Percentiles rank a stretch among this genome's conserved stretches.
Evolutionary conservation across 2,797 vertebrate species (phyloP).

Genomic region (Myripristis jacobus): DNA sequence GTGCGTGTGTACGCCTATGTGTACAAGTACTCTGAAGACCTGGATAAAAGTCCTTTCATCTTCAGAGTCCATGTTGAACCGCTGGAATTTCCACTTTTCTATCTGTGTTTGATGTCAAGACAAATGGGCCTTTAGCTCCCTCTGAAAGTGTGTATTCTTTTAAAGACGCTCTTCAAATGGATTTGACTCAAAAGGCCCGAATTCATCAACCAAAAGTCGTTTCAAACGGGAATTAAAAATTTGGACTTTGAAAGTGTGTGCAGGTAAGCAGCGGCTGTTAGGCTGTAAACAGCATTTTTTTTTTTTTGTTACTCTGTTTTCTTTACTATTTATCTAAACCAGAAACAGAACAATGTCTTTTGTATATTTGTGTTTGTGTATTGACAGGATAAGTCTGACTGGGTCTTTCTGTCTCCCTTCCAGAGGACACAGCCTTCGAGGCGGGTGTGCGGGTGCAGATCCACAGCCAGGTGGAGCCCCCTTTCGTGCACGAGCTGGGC

Average conservation of each 20-base stretch:
- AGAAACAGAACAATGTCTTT: background rate
- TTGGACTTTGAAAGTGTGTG: background rate
- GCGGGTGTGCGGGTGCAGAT: conserved; percentile 98
- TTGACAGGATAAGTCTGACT: conserved; percentile 22
- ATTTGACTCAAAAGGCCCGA: conserved; percentile 32
- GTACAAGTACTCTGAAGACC: conserved; percentile 14
- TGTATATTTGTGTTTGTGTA: conserved; percentile 25
- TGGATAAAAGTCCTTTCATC: conserved; percentile 52
- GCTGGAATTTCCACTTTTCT: conserved; percentile 15
- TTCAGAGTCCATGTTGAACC: conserved; percentile 23
- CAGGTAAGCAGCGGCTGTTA: conserved; percentile 2
- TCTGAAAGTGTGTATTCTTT: conserved; percentile 22
- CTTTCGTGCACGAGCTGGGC: conserved; percentile 97
- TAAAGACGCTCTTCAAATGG: conserved; percentile 28
- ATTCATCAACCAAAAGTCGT: background rate
- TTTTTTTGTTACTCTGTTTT: conserved; percentile 14
- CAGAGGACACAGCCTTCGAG: conserved; percentile 98
- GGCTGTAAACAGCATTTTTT: conserved; percentile 28
- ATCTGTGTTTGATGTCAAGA: conserved; percentile 53
- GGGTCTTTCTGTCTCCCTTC: conserved; percentile 33
- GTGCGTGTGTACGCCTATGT: conserved; percentile 9
- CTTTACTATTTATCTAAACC: conserved; percentile 24
- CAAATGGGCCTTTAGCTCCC: conserved; percentile 35
- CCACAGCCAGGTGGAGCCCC: conserved; percentile 97
- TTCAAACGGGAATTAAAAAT: conserved; percentile 27